Evolutionary conservation across 2,888 invertebrate genomes (phyloP).

Genomic region (Lepidocyrtoides sp.): DNA sequence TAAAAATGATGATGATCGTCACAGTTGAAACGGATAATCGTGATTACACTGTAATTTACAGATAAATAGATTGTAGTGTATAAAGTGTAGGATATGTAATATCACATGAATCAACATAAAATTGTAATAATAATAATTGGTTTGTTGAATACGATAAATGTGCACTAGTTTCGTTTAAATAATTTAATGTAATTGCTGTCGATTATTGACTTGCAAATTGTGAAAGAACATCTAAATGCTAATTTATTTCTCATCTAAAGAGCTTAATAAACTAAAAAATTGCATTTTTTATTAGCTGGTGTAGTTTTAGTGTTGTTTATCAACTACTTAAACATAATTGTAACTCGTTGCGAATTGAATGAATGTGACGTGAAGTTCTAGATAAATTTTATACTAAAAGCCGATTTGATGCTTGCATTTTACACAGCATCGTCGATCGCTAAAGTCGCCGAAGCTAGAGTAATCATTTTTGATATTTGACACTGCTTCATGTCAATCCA

Average conservation of each 20-base stretch:
- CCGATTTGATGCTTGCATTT: no score
- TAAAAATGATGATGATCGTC: background rate
- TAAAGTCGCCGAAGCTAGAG: no score
- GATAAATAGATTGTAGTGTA: constrained; percentile 36
- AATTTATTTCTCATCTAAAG: background rate
- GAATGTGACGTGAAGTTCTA: background rate
- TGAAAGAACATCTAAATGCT: constrained; percentile 20
- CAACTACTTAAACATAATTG: no score
- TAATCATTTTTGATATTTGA: no score
- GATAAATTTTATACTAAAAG: no score
- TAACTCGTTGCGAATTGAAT: background rate
- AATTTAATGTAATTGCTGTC: constrained; percentile 58
- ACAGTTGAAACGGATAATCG: constrained; percentile 26
- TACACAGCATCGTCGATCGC: no score
- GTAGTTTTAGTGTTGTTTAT: background rate
- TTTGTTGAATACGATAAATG: constrained; percentile 44
- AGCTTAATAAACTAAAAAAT: background rate
- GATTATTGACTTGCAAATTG: constrained; percentile 65
- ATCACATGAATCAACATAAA: constrained; percentile 30
- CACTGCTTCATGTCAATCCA: no score
- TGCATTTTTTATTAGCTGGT: background rate
- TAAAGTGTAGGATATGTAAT: constrained; percentile 34
- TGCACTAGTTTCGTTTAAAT: constrained; percentile 49
- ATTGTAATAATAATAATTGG: constrained; percentile 48
- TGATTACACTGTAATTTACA: constrained; percentile 21